A percentile compares a stretch with the other conserved stretches of the same genome.
Evolutionary conservation across 2,113 vertebrate genomes (phyloP).

Genomic region (Lampris incognitus): DNA sequence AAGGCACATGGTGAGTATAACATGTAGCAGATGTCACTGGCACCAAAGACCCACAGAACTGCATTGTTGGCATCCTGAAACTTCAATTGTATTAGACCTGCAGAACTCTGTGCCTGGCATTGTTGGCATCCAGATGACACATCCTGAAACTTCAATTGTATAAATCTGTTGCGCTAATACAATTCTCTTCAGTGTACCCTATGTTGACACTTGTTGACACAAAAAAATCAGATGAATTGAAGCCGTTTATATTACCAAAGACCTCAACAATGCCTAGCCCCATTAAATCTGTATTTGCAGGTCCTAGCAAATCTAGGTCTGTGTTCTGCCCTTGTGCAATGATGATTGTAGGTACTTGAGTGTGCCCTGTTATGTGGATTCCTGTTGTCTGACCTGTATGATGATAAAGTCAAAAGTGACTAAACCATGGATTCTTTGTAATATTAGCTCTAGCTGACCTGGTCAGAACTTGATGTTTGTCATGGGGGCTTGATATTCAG

Average conservation of each 20-base stretch:
- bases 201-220: no score
- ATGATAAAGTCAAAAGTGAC: slow-evolving; percentile 75
- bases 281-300: no score
- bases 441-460: slow-evolving; percentile 85
- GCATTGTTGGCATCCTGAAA: not conserved
- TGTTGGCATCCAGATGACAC: no score
- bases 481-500: fast-evolving
- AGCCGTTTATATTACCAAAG: no score
- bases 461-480: slow-evolving; percentile 20
- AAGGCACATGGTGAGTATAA: slow-evolving; percentile 30
- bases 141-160: no score
- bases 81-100: no score
- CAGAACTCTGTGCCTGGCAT: no score
- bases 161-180: no score
- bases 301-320: no score
- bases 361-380: not conserved
- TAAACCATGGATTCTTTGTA: slow-evolving; percentile 59
- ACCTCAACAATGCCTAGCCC: no score
- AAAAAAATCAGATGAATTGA: no score
- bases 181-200: no score
- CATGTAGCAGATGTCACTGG: fast-evolving
- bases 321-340: not conserved
- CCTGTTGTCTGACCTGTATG: slow-evolving; percentile 66
- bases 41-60: not conserved
- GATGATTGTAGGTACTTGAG: not conserved